Evolutionary conservation across 2,113 vertebrate species (phyloP).

Genomic region (Psittacara wagleri): DNA sequence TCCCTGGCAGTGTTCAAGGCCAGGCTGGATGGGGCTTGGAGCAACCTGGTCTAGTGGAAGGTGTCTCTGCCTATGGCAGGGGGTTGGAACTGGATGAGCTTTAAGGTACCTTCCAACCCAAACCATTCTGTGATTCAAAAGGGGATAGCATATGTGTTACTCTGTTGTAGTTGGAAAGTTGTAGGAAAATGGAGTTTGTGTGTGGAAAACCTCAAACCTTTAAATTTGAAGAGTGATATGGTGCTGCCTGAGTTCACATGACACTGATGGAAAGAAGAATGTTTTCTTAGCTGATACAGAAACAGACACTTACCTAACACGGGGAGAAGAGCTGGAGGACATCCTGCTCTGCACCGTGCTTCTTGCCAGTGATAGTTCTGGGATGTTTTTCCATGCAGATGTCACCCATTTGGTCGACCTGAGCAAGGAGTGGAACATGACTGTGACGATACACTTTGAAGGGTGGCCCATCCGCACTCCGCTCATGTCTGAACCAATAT

Average conservation of each 20-base stretch:
- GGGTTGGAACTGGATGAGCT: neutral
- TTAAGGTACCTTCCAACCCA: neutral
- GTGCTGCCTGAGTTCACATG: neutral
- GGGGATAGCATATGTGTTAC: fast-evolving
- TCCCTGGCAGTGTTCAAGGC: neutral
- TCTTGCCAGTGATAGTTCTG: neutral
- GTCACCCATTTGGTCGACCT: conserved; percentile 77
- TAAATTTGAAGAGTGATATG: neutral
- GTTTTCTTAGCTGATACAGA: neutral
- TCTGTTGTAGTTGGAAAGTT: neutral
- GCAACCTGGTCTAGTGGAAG: neutral
- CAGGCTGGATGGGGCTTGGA: neutral
- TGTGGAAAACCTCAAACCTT: neutral
- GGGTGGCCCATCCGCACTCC: neutral
- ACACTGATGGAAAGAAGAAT: neutral
- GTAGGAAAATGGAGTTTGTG: neutral
- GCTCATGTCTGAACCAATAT: conserved; percentile 52
- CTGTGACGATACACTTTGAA: conserved; percentile 76
- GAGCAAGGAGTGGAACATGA: conserved; percentile 66
- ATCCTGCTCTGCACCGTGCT: neutral
- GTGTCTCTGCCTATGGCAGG: neutral
- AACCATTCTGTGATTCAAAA: neutral
- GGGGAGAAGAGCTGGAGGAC: neutral
- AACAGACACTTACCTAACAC: neutral
- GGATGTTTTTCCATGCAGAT: conserved; percentile 48